These are phyloP conservation scores for Streptopelia turtur DNA, from an alignment of 2,797 vertebrate species.

Conservation along the genomic window DNA sequence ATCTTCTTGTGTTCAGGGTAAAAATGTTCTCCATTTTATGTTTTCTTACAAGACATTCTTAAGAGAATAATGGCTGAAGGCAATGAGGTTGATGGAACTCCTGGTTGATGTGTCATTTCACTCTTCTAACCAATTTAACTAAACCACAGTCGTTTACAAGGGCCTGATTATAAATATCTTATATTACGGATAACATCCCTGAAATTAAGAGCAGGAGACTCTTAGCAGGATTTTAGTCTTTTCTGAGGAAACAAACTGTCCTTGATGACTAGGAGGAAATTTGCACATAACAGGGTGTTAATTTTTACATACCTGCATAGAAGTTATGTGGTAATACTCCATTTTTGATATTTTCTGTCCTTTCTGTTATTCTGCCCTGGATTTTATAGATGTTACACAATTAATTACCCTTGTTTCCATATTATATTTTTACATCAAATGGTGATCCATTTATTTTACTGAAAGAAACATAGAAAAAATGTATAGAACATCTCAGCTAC, in stretches of 20 bases:
- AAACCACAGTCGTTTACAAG: not conserved
- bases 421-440: not conserved
- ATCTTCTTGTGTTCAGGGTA: not conserved
- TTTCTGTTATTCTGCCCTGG: not conserved
- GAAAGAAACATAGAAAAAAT: not conserved
- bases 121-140: conserved; percentile 1
- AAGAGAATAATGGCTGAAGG: not conserved
- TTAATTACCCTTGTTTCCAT: not conserved
- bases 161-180: not conserved
- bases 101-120: not conserved
- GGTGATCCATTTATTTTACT: not conserved
- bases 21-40: not conserved
- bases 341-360: not conserved
- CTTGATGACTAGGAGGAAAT: not conserved
- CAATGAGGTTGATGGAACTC: not conserved
- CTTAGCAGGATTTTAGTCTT: not conserved
- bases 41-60: not conserved
- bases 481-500: not conserved
- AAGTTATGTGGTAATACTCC: not conserved
- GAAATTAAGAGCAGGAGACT: not conserved
- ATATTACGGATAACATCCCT: not conserved
- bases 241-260: not conserved
- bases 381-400: not conserved
- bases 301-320: not conserved
- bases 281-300: not conserved